Percentiles rank a stretch among this genome's conserved stretches.
phyloP scores from a whole-genome alignment of 2,113 vertebrate genomes.

The Neolamprologus brichardi region DNA sequence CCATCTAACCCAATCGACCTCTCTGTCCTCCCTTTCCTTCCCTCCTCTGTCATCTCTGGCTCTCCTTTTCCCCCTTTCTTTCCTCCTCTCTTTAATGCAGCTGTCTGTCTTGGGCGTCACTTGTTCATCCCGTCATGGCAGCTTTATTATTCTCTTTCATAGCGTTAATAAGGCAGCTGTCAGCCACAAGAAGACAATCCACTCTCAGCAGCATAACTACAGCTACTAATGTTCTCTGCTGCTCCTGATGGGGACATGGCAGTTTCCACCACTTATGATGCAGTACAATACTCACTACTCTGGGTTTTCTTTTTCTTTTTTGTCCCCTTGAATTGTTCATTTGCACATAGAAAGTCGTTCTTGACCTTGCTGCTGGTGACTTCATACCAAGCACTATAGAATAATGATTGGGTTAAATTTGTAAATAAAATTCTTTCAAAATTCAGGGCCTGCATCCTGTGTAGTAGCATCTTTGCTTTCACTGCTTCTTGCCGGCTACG shows the following conservation, averaged over 20 bases:
- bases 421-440: not conserved
- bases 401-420: not conserved
- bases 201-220: not conserved
- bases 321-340: not conserved
- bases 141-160: constrained; percentile 63
- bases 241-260: not conserved
- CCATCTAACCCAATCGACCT: not conserved
- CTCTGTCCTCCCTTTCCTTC: not conserved
- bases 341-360: not conserved
- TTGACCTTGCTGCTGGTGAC: not conserved
- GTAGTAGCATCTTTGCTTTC: not conserved
- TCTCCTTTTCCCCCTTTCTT: rapidly evolving
- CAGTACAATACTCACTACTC: not conserved
- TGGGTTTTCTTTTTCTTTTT: not conserved
- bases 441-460: not conserved
- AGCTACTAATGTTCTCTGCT: not conserved
- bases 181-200: constrained; percentile 24
- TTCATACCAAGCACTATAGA: not conserved
- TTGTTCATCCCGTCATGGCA: constrained; percentile 14
- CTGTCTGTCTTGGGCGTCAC: not conserved
- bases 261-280: not conserved
- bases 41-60: not conserved
- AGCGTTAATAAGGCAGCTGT: constrained; percentile 55
- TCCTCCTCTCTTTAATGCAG: not conserved
- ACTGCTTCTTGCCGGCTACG: not conserved